Evolutionary conservation across 2,797 vertebrate species (phyloP).

Genomic region (Microcaecilia unicolor): DNA sequence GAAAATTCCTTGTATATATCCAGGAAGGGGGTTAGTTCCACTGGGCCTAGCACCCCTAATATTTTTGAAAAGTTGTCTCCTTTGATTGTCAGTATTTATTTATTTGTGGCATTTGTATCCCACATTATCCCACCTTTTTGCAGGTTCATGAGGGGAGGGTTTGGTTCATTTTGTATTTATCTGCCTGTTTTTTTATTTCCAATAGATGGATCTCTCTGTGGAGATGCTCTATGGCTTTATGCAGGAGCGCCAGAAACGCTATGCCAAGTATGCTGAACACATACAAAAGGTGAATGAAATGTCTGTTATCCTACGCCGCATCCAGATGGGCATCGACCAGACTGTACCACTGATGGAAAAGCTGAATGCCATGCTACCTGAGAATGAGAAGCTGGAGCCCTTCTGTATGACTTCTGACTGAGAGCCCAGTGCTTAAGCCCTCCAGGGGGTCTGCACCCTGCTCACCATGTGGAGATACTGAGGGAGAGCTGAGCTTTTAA

Average conservation of each 20-base stretch:
- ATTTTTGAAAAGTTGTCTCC: too few relatives aligned
- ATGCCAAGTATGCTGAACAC: slow-evolving; percentile 95
- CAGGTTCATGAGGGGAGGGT: too few relatives aligned
- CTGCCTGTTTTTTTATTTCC: slow-evolving; percentile 2
- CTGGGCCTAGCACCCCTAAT: too few relatives aligned
- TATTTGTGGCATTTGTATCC: too few relatives aligned
- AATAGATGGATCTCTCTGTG: slow-evolving; percentile 89
- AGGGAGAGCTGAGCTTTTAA: rapidly evolving
- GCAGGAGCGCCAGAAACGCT: slow-evolving; percentile 96
- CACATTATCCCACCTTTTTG: too few relatives aligned
- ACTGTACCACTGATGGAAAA: slow-evolving; percentile 91
- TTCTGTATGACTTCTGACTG: slow-evolving; percentile 84
- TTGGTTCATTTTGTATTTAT: background rate
- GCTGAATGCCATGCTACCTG: slow-evolving; percentile 88
- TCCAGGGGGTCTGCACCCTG: background rate
- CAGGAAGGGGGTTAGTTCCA: too few relatives aligned
- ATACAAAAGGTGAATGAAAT: slow-evolving; percentile 98
- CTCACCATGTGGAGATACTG: background rate
- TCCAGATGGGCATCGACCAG: slow-evolving; percentile 98
- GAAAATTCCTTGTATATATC: too few relatives aligned
- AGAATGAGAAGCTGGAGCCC: slow-evolving; percentile 84
- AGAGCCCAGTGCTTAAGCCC: slow-evolving; percentile 43
- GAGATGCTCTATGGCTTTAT: slow-evolving; percentile 90
- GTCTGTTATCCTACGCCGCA: slow-evolving; percentile 93
- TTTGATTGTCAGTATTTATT: too few relatives aligned